phyloP scores from a whole-genome alignment of 2,888 invertebrate species.

The Epirrhoe tristata region DNA sequence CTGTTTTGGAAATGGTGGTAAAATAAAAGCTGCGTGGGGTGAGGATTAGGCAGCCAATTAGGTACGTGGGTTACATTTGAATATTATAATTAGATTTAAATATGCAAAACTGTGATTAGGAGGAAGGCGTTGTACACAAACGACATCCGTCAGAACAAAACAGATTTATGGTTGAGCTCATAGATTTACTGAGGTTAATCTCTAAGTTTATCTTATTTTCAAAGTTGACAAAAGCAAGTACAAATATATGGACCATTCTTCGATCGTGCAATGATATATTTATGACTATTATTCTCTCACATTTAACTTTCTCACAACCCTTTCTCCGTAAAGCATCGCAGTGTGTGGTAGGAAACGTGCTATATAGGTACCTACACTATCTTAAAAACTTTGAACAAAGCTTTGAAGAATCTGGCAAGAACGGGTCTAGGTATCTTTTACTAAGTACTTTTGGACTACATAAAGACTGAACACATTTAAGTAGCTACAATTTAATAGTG shows the following conservation, averaged over 20 bases:
- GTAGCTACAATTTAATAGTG: neutral
- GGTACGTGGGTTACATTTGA: slow-evolving; percentile 15
- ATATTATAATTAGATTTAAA: neutral
- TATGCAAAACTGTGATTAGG: neutral
- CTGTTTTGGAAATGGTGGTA: slow-evolving; percentile 23
- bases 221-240: too few relatives aligned
- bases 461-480: neutral
- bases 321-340: too few relatives aligned
- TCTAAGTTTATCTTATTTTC: too few relatives aligned
- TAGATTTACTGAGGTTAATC: neutral
- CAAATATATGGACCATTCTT: too few relatives aligned
- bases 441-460: neutral
- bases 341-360: too few relatives aligned
- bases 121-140: neutral
- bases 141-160: neutral
- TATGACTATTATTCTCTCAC: too few relatives aligned
- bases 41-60: slow-evolving; percentile 23
- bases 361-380: neutral
- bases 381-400: neutral
- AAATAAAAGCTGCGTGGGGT: slow-evolving; percentile 27
- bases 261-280: too few relatives aligned
- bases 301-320: too few relatives aligned
- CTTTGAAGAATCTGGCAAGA: neutral
- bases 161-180: neutral
- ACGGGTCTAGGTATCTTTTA: neutral